A percentile compares a stretch with the other conserved stretches of the same genome.
Conservation (phyloP, 2,113 vertebrate genomes). For the Eolophus roseicapilla region DNA sequence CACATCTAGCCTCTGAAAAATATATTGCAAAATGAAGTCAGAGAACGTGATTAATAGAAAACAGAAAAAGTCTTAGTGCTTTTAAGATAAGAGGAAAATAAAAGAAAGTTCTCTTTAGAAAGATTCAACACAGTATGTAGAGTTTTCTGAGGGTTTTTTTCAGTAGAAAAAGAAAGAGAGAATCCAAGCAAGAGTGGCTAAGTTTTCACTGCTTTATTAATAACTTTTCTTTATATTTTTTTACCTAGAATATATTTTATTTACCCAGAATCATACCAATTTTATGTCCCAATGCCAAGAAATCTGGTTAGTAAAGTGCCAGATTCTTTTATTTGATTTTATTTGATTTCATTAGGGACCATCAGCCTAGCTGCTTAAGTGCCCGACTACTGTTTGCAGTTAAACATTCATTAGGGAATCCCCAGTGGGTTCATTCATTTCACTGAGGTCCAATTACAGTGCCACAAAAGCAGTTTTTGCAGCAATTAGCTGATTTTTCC, state of each 20-base stretch:
- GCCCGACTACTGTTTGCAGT: constrained; percentile 91
- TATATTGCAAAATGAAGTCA: neutral
- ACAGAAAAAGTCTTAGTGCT: neutral
- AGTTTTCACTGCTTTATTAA: constrained; percentile 73
- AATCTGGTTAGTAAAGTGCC: constrained; percentile 90
- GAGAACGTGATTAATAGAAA: neutral
- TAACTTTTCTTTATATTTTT: constrained; percentile 79
- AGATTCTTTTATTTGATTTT: constrained; percentile 92
- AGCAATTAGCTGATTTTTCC: constrained; percentile 97
- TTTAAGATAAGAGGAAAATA: neutral
- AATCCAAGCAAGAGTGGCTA: neutral
- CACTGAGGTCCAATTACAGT: constrained; percentile 92
- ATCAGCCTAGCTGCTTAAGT: constrained; percentile 79
- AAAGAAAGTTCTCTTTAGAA: neutral
- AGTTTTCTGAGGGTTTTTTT: neutral
- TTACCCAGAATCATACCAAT: constrained; percentile 76
- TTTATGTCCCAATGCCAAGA: constrained; percentile 77
- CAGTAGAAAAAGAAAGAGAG: neutral
- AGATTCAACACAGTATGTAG: neutral
- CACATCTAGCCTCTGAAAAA: neutral
- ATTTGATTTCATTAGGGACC: constrained; percentile 90
- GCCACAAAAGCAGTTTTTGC: constrained; percentile 86
- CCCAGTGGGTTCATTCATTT: constrained; percentile 93
- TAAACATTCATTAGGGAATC: constrained; percentile 93
- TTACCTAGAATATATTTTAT: constrained; percentile 76